Conservation (phyloP, 2,113 vertebrate genomes). For the Chinchilla lanigera region DNA sequence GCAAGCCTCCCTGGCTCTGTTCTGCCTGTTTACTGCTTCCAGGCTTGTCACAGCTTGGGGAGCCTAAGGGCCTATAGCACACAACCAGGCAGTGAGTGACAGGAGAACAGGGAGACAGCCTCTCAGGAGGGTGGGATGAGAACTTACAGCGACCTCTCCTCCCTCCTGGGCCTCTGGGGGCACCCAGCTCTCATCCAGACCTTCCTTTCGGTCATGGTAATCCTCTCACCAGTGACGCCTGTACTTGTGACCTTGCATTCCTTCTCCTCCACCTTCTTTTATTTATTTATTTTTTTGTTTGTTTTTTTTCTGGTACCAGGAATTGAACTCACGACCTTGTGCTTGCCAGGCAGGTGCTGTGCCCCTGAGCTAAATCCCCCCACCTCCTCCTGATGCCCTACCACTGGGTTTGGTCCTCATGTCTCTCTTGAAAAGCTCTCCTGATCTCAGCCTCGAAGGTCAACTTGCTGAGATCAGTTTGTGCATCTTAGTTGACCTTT, state of each 20-base stretch:
- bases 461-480: not conserved
- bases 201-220: too few species aligned
- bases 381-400: not conserved
- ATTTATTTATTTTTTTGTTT: too few species aligned
- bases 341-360: too few species aligned
- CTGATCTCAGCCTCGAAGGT: rapidly evolving
- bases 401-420: not conserved
- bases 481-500: not conserved
- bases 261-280: too few species aligned
- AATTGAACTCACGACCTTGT: too few species aligned
- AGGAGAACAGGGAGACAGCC: not conserved
- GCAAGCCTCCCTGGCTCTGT: too few species aligned
- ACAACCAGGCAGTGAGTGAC: not conserved
- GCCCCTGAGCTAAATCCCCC: too few species aligned
- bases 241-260: not conserved
- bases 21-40: not conserved
- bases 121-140: not conserved
- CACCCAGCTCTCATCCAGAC: not conserved
- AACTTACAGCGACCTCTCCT: rapidly evolving
- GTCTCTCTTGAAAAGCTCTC: too few species aligned
- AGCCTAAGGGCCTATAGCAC: not conserved
- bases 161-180: rapidly evolving
- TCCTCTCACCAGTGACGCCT: not conserved
- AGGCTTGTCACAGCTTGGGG: not conserved
- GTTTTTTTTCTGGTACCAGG: too few species aligned